Conservation (phyloP, 2,888 invertebrate species). For the Lasiommata megera region DNA sequence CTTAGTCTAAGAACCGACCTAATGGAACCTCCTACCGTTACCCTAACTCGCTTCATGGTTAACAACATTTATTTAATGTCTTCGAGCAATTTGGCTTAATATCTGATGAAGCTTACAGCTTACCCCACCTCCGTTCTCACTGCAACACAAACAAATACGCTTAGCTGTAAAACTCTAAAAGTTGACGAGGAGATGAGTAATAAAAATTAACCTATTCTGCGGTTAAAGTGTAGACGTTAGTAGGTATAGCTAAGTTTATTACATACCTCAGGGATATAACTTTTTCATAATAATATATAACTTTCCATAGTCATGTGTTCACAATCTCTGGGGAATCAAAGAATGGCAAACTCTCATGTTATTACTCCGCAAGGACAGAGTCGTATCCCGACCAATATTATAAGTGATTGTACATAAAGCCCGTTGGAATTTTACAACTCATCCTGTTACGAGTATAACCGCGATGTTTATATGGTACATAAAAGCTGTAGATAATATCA, state of each 20-base stretch:
- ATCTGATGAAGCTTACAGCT: too few species aligned
- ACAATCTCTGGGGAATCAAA: conserved; percentile 15
- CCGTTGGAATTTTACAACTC: conserved; percentile 21
- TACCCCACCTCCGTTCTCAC: too few species aligned
- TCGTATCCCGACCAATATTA: conserved; percentile 13
- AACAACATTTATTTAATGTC: too few species aligned
- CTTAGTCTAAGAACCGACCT: too few species aligned
- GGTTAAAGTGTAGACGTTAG: not conserved
- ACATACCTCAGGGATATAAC: not conserved
- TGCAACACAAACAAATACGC: too few species aligned
- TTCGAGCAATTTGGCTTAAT: too few species aligned
- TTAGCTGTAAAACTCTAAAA: too few species aligned
- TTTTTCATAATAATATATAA: not conserved
- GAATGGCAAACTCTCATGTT: conserved; percentile 19
- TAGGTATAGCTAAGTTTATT: not conserved
- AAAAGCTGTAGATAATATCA: conserved; percentile 7
- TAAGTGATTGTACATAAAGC: conserved; percentile 18
- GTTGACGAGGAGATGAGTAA: too few species aligned
- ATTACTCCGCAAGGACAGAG: conserved; percentile 15
- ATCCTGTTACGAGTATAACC: conserved; percentile 5
- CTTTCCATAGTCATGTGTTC: conserved; percentile 3
- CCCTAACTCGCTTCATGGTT: too few species aligned
- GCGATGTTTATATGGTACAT: conserved; percentile 9
- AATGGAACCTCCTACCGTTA: too few species aligned
- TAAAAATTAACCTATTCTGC: too few species aligned